Evolutionary conservation across 2,797 vertebrate genomes (phyloP), one percentile per base, ranked within the genome.

Genomic region (Hozukius guyotensis): DNA sequence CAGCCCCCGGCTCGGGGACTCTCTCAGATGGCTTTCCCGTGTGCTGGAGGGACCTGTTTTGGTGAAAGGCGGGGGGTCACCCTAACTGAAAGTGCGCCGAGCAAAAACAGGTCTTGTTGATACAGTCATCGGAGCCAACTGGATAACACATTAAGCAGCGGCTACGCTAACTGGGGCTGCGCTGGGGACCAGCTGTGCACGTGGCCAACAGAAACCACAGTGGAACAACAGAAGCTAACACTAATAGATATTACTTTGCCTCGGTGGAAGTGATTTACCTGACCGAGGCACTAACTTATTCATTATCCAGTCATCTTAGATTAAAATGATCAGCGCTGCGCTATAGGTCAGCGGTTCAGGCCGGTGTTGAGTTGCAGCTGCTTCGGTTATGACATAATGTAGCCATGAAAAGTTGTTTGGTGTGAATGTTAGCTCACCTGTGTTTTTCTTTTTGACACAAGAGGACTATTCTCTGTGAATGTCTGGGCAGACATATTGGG

Each of bases 31-130:
- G 55, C 64, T 92, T 90, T 79, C 65, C 81, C 60, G 14, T 86
- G 78, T 82, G 87, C 85, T 64, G 63, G 25, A 29, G 73, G 76
- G 85, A 80, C 60, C 81, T 88, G 81, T 73, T 80, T 66, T 59
- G 74, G 60, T 60, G 77, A 60, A 52, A 24, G 11, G 2, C 4
- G 65, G 68, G 66, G 53, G 80, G 79, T 81, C 64, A 38, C 6
- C n/a, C 71, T 83, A 75, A 88, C 83, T 89, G 66, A 85, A 83
- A 80, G 83, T 78, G 85, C 12, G 25, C 62, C 24, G 6, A 77
- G 85, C 27, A 77, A 93, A 92, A 93, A 93, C 87, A 90, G 75
- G 67, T 80, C 64, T 83, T 95, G 94, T 95, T 94, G 92, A 89
- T 90, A 79, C 82, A 93, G 94, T 90, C 88, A 94, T 79, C 71